A percentile compares a stretch with the other conserved stretches of the same genome.
phyloP scores from a whole-genome alignment of 2,888 invertebrate species.

The Drosophila mimica region DNA sequence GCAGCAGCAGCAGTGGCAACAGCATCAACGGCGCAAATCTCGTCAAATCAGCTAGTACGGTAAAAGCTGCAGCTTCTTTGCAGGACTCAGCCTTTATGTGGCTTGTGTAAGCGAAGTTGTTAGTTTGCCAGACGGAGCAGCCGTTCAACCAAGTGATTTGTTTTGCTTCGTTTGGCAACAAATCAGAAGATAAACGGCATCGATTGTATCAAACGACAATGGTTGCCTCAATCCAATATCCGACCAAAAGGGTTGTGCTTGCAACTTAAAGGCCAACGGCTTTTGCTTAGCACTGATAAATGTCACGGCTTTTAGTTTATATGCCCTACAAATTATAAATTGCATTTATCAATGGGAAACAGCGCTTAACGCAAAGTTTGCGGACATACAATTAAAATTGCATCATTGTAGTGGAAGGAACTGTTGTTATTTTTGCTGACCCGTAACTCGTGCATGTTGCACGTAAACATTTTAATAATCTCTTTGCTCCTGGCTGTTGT shows the following conservation, averaged over 20 bases:
- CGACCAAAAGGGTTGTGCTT: constrained; percentile 38
- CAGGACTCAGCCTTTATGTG: constrained; percentile 22
- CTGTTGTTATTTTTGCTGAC: constrained; percentile 27
- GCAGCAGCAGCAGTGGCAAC: constrained; percentile 15
- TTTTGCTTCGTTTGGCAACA: constrained; percentile 78
- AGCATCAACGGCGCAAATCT: constrained; percentile 40
- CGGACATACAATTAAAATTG: constrained; percentile 63
- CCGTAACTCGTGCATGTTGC: constrained; percentile 18
- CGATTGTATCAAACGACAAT: constrained; percentile 76
- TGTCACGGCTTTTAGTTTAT: constrained; percentile 46
- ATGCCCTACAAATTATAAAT: constrained; percentile 32
- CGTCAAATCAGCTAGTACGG: constrained; percentile 28
- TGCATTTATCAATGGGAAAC: constrained; percentile 25
- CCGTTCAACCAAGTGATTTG: constrained; percentile 75
- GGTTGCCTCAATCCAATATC: constrained; percentile 39
- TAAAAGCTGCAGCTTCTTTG: constrained; percentile 47
- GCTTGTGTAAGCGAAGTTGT: constrained; percentile 55
- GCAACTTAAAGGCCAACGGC: constrained; percentile 24
- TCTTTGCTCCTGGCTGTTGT: constrained; percentile 23
- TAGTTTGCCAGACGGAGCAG: constrained; percentile 47
- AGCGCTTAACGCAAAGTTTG: constrained; percentile 31
- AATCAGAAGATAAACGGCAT: constrained; percentile 79
- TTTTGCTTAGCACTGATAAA: constrained; percentile 38
- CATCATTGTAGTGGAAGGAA: constrained; percentile 49
- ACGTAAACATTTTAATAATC: constrained; percentile 45